Conservation (phyloP, 2,797 vertebrate species). For the Tokudaia muenninki region DNA sequence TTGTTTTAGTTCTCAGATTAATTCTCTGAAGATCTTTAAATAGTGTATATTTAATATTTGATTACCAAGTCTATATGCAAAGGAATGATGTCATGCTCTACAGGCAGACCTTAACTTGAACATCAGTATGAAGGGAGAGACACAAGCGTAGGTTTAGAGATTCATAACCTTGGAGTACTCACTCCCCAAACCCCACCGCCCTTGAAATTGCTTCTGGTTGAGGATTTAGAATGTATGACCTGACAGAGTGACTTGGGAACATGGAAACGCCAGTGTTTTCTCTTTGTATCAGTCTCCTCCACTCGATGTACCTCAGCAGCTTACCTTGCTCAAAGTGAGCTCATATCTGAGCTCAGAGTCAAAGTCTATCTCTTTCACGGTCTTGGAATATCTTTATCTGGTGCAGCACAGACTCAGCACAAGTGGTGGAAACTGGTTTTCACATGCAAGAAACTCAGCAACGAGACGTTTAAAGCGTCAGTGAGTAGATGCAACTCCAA, state of each 20-base stretch:
- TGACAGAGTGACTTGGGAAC: conserved; percentile 8
- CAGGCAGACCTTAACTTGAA: not conserved
- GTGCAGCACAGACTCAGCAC: not conserved
- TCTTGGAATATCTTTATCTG: not conserved
- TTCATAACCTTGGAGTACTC: not conserved
- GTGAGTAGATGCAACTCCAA: not conserved
- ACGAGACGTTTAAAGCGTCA: not conserved
- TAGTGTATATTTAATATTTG: not conserved
- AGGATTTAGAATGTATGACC: not conserved
- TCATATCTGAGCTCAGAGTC: not conserved
- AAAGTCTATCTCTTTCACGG: not conserved
- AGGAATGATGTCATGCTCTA: not conserved
- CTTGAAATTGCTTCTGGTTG: not conserved
- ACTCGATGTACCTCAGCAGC: not conserved
- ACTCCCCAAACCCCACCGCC: not conserved
- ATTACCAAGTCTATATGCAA: not conserved
- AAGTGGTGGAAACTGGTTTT: not conserved
- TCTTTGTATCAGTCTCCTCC: not conserved
- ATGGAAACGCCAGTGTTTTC: not conserved
- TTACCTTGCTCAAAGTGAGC: not conserved
- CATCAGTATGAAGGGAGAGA: not conserved
- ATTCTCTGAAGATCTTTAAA: conserved; percentile 24
- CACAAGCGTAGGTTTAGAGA: not conserved
- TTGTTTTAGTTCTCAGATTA: not conserved
- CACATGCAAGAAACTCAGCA: not conserved